Base-by-base conservation (phyloP, 1,140 invertebrate genomes). In the Tetraneura akinire region DNA sequence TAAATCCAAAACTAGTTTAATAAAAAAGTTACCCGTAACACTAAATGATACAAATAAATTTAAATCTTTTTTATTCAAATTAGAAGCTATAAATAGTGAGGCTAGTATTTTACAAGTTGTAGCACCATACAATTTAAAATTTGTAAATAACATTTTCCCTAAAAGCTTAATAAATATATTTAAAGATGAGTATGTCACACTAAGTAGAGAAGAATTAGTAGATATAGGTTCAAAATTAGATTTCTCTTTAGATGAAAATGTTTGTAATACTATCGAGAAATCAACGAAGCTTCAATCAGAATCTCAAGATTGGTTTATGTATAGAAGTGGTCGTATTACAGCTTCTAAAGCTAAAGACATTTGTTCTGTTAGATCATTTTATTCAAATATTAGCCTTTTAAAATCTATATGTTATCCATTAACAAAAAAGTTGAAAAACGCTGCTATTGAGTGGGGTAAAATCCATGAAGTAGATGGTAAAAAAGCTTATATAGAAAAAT, bases 151-250 rank as follows among this genome's bases (percentile, higher is more conserved):
- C 18, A 23, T 13, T 26, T 60, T 60, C 14, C 55, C 23, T 13
- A 60, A 62, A 62, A 32, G 23, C 26, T 62, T 62, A 62, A 32
- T 8, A 62, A 62, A 62, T 29, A 29, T 62, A 16, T 32, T 29
- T 32, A 32, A 32, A 14, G 55, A 60, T 18, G 16, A 32, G 6
- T 18, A 62, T 32, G 57, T 16, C 26, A 62, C 1, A 62, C 23
- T 57, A 26, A 57, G 53, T 57, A 57, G 53, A 57, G 21, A 57
- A 21, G 53, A 57, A 26, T 57, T 57, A 57, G 21, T 57, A 26
- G 53, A 57, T 57, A 57, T 57, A 57, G 53, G 53, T 57, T 57
- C 53, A 57, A 57, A 57, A 57, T 57, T 57, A 57, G 53, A 57
- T 23, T 57, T 57, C 23, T 57, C 53, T 57, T 57, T 57, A 57